phyloP scores from a whole-genome alignment of 1,140 invertebrate species.

The Pentalonia nigronervosa region DNA sequence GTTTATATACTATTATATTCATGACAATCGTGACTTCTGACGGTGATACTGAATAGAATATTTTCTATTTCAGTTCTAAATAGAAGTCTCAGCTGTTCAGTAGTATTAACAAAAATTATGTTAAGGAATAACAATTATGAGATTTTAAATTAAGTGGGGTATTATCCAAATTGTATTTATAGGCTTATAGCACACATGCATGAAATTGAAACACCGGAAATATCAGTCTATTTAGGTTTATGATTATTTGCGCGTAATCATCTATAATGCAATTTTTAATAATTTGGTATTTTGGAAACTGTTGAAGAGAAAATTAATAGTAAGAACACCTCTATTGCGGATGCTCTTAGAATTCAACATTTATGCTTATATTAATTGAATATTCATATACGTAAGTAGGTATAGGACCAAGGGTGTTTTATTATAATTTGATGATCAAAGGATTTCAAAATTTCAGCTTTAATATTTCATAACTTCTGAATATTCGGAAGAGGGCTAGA shows the following conservation, averaged over 20 bases:
- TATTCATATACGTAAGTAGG: neutral
- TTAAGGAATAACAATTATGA: neutral
- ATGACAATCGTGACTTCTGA: too few relatives aligned
- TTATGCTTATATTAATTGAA: neutral
- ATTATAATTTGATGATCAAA: neutral
- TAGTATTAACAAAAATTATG: neutral
- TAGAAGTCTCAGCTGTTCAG: neutral
- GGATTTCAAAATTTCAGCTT: neutral
- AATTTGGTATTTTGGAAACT: neutral
- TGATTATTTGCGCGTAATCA: neutral
- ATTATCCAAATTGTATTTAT: too few relatives aligned
- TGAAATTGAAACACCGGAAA: neutral
- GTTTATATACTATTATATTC: too few relatives aligned
- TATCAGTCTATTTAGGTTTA: neutral
- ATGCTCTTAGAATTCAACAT: neutral
- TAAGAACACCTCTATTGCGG: neutral
- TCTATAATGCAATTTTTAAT: neutral
- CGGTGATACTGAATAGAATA: neutral
- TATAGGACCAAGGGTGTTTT: neutral
- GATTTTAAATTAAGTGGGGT: neutral
- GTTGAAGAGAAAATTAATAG: neutral
- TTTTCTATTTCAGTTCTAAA: neutral
- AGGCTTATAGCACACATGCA: too few relatives aligned
- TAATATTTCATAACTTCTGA: neutral
- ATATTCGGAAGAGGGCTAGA: neutral